Conservation (phyloP, 2,797 vertebrate species). For the Lithobates sylvaticus region DNA sequence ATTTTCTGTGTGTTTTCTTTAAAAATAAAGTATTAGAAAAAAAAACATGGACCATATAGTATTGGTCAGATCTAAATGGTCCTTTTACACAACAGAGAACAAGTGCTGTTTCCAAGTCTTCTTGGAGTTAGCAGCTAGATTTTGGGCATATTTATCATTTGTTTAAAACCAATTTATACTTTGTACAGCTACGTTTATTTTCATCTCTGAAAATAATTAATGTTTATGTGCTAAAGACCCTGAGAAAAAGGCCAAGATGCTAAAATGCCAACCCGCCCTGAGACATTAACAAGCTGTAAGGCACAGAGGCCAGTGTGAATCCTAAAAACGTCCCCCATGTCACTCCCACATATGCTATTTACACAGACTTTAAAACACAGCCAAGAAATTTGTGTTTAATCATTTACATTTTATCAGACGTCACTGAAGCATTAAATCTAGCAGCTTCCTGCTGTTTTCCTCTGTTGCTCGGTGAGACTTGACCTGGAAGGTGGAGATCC, state of each 20-base stretch:
- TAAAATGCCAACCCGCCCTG: background rate
- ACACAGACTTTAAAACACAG: conserved; percentile 2
- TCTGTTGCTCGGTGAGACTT: background rate
- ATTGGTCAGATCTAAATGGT: background rate
- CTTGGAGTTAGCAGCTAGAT: background rate
- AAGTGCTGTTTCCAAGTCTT: background rate
- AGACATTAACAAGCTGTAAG: background rate
- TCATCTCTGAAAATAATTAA: background rate
- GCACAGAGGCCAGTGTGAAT: background rate
- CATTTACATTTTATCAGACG: conserved; percentile 10
- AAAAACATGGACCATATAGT: background rate
- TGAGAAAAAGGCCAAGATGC: background rate
- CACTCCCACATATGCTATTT: conserved; percentile 1
- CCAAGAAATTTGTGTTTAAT: background rate
- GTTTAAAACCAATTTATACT: background rate
- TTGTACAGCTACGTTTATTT: background rate
- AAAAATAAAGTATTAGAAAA: too few relatives aligned
- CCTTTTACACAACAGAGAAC: background rate
- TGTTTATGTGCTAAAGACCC: too few relatives aligned
- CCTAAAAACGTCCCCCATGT: background rate
- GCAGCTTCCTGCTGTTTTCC: conserved; percentile 14
- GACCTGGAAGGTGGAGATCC: background rate
- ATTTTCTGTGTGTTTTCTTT: too few relatives aligned
- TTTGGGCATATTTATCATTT: background rate
- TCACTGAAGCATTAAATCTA: conserved; percentile 6